Base-by-base conservation (phyloP, 1,140 invertebrate species). In the Ostrea denselamellosa region DNA sequence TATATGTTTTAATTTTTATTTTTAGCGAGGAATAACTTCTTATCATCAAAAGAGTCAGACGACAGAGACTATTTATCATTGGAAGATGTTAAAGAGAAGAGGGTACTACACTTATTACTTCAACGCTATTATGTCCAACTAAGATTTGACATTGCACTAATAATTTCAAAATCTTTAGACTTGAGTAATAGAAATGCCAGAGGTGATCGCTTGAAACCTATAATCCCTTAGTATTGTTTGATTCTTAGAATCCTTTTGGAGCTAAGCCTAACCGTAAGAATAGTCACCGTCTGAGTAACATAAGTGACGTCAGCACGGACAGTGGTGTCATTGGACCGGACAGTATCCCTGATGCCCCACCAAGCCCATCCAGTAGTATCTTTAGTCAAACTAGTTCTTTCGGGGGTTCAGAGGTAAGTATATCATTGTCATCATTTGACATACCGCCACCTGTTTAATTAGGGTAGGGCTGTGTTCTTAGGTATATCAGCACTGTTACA, bases 311-410 rank as follows among this genome's bases (percentile, higher is more conserved):
- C 28, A 91, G 90, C 77, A 90, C 89, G 5, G 91, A 92, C 85
- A 92, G 91, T 85, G 91, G 91, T 58, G 90, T 92, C 84, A 92
- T 90, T 85, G 90, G 89, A 87, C 91, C 89, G 83, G 91, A 92
- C 28, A 86, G 87, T 25, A 88, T 86, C 68, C 90, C 77, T 8
- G 81, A 83, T 83, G 81, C 56, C 34, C 89, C 86, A 34, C 86
- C 86, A 0, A 89, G 86, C 71, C 89, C 89, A 12, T 86, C 85
- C 12, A 83, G 85, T 53, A 86, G 71, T 17, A n/a, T 68, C 14
- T 83, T 83, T 12, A 88, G 87, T 56, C 77, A 71, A 10, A 56
- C 44, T 22, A 88, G 87, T 44, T n/a, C 53, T n/a, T 83, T 83
- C 51, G 53, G 28, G 28, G 28, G 25, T 12, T 77, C 68, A 34